A percentile compares a stretch with the other conserved stretches of the same genome.
phyloP scores from a whole-genome alignment of 2,888 invertebrate genomes.

The Drosophila silvestris region DNA sequence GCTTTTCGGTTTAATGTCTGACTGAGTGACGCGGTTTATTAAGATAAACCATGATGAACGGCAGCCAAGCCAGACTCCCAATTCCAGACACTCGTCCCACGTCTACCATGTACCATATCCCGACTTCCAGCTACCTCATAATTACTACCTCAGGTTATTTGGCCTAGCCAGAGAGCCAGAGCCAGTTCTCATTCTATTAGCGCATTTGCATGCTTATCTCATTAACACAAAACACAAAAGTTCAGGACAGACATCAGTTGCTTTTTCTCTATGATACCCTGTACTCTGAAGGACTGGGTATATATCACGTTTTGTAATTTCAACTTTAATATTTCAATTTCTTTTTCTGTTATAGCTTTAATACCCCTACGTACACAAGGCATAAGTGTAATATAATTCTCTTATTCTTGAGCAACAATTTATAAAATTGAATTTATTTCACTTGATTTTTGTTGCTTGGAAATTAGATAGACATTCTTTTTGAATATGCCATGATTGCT shows the following conservation, averaged over 20 bases:
- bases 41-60: constrained; percentile 82
- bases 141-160: constrained; percentile 59
- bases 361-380: neutral
- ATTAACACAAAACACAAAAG: constrained; percentile 72
- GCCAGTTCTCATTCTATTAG: constrained; percentile 69
- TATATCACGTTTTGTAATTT: neutral
- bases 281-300: neutral
- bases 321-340: neutral
- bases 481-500: neutral
- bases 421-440: neutral
- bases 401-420: neutral
- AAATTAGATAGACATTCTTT: neutral
- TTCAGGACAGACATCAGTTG: constrained; percentile 39
- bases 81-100: neutral
- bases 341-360: neutral
- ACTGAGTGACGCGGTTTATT: constrained; percentile 77
- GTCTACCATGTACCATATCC: constrained; percentile 10
- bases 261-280: constrained; percentile 8
- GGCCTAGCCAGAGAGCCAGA: constrained; percentile 11
- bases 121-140: constrained; percentile 37
- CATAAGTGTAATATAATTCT: neutral
- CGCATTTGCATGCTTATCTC: constrained; percentile 78
- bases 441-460: neutral
- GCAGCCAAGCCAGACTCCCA: constrained; percentile 44
- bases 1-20: constrained; percentile 76